phyloP scores from a whole-genome alignment of 2,113 vertebrate genomes.

The Eira barbara region DNA sequence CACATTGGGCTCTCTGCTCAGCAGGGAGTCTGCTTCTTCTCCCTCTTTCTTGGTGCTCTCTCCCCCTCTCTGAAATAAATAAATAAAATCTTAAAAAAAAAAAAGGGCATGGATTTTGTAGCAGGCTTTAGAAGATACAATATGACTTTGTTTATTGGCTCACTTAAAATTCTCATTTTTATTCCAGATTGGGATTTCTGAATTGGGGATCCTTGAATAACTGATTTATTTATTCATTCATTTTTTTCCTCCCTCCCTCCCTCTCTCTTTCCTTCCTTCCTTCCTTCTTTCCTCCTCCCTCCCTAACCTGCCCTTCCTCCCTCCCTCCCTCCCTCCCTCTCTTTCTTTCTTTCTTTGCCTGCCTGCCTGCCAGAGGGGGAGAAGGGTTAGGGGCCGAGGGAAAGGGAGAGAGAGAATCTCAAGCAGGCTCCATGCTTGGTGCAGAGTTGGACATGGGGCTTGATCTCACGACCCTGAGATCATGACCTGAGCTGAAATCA shows the following conservation, averaged over 20 bases:
- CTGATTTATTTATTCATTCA: not conserved
- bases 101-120: not conserved
- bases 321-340: fast-evolving
- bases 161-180: not conserved
- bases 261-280: too few species aligned
- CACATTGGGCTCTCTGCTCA: too few species aligned
- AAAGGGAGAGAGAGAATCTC: not conserved
- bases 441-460: not conserved
- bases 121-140: not conserved
- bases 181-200: not conserved
- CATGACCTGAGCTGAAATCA: not conserved
- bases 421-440: not conserved
- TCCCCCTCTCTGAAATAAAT: too few species aligned
- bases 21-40: too few species aligned
- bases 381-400: not conserved
- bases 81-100: too few species aligned
- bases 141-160: not conserved
- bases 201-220: not conserved
- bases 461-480: not conserved
- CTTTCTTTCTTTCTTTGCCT: too few species aligned
- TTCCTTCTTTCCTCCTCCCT: too few species aligned
- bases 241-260: too few species aligned
- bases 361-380: not conserved
- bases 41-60: too few species aligned
- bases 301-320: fast-evolving